A percentile compares a stretch with the other conserved stretches of the same genome.
Conservation (phyloP, 2,888 invertebrate species). For the Rhamnusium bicolor region DNA sequence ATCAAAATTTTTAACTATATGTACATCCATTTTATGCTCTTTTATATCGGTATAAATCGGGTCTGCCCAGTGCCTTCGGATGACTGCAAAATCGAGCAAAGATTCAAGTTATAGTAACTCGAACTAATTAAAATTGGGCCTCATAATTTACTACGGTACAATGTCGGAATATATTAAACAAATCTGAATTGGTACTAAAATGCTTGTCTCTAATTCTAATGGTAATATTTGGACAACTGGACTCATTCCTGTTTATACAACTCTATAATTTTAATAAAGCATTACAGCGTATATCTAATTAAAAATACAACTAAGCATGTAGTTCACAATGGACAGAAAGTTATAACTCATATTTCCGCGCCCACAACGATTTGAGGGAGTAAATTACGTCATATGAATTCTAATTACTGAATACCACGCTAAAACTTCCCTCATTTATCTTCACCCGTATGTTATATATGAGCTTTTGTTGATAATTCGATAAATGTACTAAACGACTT, state of each 20-base stretch:
- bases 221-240: too few species aligned
- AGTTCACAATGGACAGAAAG: constrained; percentile 36
- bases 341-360: constrained; percentile 44
- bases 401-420: constrained; percentile 49
- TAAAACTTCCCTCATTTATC: constrained; percentile 44
- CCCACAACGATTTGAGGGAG: constrained; percentile 45
- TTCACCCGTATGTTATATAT: constrained; percentile 38
- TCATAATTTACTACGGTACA: too few species aligned
- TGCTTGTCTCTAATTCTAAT: too few species aligned
- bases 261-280: background rate
- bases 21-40: background rate
- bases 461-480: constrained; percentile 57
- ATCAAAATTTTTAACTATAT: background rate
- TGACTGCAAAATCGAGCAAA: background rate
- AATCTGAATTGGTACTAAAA: too few species aligned
- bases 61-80: background rate
- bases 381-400: constrained; percentile 50
- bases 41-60: background rate
- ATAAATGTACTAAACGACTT: constrained; percentile 32
- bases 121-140: background rate
- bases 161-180: too few species aligned
- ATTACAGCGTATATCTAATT: background rate
- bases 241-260: too few species aligned
- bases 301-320: constrained; percentile 23
- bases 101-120: background rate